These are phyloP conservation scores for Chlamydotis undulata DNA, from an alignment of 2,113 vertebrate genomes.

Conservation along the genomic window DNA sequence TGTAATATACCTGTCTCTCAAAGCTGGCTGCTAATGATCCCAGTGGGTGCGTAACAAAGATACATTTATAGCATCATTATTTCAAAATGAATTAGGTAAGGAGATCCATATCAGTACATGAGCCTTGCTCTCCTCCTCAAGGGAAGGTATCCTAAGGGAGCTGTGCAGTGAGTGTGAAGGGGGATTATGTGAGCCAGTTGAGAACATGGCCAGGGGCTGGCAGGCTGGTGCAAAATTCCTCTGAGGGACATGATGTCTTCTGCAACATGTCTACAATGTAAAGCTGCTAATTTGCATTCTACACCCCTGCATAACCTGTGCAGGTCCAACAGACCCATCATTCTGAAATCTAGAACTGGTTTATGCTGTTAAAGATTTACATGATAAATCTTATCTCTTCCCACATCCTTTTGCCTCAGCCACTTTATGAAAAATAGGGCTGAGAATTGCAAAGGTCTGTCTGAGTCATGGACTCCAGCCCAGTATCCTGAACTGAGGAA, in stretches of 20 bases:
- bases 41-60: neutral
- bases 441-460: neutral
- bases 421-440: neutral
- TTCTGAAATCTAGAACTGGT: neutral
- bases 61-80: neutral
- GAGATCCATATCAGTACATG: neutral
- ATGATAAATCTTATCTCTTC: neutral
- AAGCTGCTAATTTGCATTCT: neutral
- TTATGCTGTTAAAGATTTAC: neutral
- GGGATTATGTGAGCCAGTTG: neutral
- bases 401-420: neutral
- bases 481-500: neutral
- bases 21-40: neutral
- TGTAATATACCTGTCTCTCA: neutral
- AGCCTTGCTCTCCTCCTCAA: neutral
- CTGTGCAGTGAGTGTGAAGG: neutral
- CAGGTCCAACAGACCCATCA: neutral
- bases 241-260: neutral
- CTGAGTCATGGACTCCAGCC: neutral
- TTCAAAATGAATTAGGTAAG: slow-evolving; percentile 11
- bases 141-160: neutral
- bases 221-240: neutral
- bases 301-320: neutral
- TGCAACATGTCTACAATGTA: neutral
- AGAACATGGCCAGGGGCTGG: neutral